Percentiles rank a stretch among this genome's conserved stretches.
Evolutionary conservation across 2,888 invertebrate genomes (phyloP).

Genomic region (Polyommatus iphigenia): DNA sequence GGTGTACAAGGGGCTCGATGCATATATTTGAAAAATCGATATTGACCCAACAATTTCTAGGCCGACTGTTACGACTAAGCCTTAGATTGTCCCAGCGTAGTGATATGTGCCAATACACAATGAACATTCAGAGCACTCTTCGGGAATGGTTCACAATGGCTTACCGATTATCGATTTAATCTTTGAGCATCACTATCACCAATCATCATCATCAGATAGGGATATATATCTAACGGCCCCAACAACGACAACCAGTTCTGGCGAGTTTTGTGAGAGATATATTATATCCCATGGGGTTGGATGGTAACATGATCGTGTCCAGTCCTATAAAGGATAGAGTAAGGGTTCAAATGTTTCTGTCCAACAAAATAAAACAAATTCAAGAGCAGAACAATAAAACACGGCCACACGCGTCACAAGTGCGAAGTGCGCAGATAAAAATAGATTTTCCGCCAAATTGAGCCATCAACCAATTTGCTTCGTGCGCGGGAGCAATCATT

Average conservation of each 20-base stretch:
- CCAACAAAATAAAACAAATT: neutral
- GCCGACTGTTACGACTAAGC: neutral
- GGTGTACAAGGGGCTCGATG: slow-evolving; percentile 19
- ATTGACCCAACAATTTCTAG: slow-evolving; percentile 21
- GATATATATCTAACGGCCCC: no score
- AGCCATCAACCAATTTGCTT: slow-evolving; percentile 48
- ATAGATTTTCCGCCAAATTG: slow-evolving; percentile 45
- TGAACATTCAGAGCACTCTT: neutral
- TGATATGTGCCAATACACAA: slow-evolving; percentile 4
- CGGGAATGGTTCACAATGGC: neutral
- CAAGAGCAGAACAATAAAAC: neutral
- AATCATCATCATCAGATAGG: neutral
- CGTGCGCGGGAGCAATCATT: slow-evolving; percentile 39
- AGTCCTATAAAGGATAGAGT: neutral
- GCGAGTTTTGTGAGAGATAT: no score
- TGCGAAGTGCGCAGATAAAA: slow-evolving; percentile 40
- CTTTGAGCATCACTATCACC: neutral
- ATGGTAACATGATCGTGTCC: neutral
- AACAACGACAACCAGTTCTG: no score
- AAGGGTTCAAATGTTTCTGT: neutral
- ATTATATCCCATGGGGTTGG: no score
- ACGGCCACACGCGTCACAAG: slow-evolving; percentile 22
- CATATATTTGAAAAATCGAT: slow-evolving; percentile 28
- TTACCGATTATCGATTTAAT: neutral
- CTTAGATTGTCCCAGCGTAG: neutral